Conservation (phyloP, 2,888 invertebrate genomes). For the Leptogaster cylindrica region DNA sequence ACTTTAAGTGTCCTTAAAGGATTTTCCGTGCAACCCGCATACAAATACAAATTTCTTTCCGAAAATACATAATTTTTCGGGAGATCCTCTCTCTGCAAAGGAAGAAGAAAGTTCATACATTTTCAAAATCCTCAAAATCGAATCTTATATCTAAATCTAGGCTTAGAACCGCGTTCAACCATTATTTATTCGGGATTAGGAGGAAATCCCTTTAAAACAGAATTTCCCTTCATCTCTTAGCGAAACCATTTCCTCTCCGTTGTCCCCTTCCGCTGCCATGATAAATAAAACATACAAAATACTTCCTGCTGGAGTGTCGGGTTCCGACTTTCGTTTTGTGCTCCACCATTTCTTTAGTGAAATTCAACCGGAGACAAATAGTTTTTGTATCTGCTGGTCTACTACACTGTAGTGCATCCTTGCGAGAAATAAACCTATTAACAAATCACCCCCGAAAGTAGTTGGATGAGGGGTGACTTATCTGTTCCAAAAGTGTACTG, state of each 20-base stretch:
- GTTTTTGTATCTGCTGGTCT: conserved; percentile 17
- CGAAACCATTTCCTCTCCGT: conserved; percentile 40
- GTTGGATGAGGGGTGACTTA: too few relatives aligned
- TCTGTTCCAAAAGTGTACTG: too few relatives aligned
- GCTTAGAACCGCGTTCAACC: conserved; percentile 50
- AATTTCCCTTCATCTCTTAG: conserved; percentile 47
- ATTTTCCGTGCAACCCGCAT: background rate
- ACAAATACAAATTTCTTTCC: conserved; percentile 6
- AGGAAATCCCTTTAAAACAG: conserved; percentile 50
- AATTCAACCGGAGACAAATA: conserved; percentile 2
- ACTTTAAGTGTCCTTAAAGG: too few relatives aligned
- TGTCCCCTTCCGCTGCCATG: background rate
- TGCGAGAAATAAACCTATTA: background rate
- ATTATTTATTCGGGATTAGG: conserved; percentile 53
- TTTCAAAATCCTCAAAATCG: conserved; percentile 41
- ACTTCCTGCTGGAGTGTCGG: background rate
- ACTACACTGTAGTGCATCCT: conserved; percentile 4
- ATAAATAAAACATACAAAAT: background rate
- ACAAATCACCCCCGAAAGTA: conserved; percentile 9
- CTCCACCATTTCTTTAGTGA: background rate
- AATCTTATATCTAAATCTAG: conserved; percentile 49
- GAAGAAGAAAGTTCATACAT: conserved; percentile 39
- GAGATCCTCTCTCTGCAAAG: too few relatives aligned
- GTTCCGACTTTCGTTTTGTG: conserved; percentile 2
- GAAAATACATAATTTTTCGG: conserved; percentile 3